Conservation (phyloP, 2,888 invertebrate genomes). For the Agrilus cyanescens region DNA sequence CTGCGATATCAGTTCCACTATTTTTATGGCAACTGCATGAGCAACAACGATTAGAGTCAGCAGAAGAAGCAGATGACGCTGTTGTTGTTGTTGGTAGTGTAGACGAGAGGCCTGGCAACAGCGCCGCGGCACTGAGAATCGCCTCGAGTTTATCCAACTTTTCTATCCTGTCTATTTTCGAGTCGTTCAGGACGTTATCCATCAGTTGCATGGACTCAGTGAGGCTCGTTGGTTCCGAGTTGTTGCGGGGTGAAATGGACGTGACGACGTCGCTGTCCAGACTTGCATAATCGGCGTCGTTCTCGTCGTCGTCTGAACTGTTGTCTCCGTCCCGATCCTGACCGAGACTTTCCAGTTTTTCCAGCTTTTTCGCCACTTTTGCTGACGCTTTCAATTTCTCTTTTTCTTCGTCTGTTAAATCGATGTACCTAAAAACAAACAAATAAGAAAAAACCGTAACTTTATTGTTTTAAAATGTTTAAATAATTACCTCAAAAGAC, state of each 20-base stretch:
- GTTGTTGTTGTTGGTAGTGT: slow-evolving; percentile 42
- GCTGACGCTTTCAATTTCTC: slow-evolving; percentile 83
- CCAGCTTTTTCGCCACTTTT: slow-evolving; percentile 85
- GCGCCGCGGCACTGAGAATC: slow-evolving; percentile 68
- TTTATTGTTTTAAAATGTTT: not conserved
- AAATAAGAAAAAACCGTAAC: too few species aligned
- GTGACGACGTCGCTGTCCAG: slow-evolving; percentile 58
- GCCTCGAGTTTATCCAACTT: slow-evolving; percentile 81
- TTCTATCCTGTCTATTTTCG: slow-evolving; percentile 71
- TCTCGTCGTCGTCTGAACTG: slow-evolving; percentile 63
- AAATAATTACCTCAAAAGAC: slow-evolving; percentile 52
- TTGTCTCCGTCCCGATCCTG: slow-evolving; percentile 59
- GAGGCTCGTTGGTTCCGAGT: slow-evolving; percentile 65
- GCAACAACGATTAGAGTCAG: slow-evolving; percentile 34
- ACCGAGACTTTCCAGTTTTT: slow-evolving; percentile 72
- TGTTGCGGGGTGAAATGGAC: slow-evolving; percentile 58
- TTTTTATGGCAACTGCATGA: slow-evolving; percentile 43
- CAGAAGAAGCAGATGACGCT: slow-evolving; percentile 31
- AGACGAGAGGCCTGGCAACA: slow-evolving; percentile 46
- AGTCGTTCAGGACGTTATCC: slow-evolving; percentile 72
- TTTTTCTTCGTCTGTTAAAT: slow-evolving; percentile 84
- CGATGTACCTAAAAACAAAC: slow-evolving; percentile 48
- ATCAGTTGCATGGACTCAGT: slow-evolving; percentile 85
- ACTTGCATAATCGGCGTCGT: slow-evolving; percentile 66
- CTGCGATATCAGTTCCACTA: slow-evolving; percentile 6